These are phyloP conservation scores for Drosophila suboccidentalis DNA, from an alignment of 2,888 invertebrate species.

Conservation along the genomic window DNA sequence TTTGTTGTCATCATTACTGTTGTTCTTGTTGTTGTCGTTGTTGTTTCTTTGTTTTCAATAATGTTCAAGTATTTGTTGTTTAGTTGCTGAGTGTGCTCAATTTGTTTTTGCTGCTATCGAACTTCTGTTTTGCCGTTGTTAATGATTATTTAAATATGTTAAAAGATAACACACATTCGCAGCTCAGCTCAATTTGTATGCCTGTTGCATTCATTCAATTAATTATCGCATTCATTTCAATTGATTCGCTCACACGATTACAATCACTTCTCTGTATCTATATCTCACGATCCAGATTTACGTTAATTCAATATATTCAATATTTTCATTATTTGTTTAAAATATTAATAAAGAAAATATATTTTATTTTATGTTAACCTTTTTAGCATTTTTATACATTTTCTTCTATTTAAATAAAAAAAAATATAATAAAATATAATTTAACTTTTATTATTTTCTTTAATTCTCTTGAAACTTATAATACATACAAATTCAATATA, in stretches of 20 bases:
- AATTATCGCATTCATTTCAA: conserved; percentile 18
- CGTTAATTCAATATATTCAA: background rate
- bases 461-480: too few species aligned
- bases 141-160: conserved; percentile 66
- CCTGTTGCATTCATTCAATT: conserved; percentile 9
- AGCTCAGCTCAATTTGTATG: conserved; percentile 16
- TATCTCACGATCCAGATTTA: background rate
- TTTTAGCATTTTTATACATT: too few species aligned
- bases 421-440: too few species aligned
- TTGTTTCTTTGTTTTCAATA: conserved; percentile 53
- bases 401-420: too few species aligned
- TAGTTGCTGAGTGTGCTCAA: conserved; percentile 55
- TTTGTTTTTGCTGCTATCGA: conserved; percentile 50
- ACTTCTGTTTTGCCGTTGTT: conserved; percentile 61
- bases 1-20: conserved; percentile 60
- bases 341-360: too few species aligned
- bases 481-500: too few species aligned
- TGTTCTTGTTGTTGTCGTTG: conserved; percentile 22
- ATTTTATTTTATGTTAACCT: too few species aligned
- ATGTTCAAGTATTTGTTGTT: conserved; percentile 28
- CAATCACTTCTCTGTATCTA: background rate
- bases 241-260: conserved; percentile 17
- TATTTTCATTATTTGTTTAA: background rate
- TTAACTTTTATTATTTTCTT: too few species aligned
- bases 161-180: conserved; percentile 52